phyloP scores from a whole-genome alignment of 2,113 vertebrate genomes.

The Cheilinus undulatus region DNA sequence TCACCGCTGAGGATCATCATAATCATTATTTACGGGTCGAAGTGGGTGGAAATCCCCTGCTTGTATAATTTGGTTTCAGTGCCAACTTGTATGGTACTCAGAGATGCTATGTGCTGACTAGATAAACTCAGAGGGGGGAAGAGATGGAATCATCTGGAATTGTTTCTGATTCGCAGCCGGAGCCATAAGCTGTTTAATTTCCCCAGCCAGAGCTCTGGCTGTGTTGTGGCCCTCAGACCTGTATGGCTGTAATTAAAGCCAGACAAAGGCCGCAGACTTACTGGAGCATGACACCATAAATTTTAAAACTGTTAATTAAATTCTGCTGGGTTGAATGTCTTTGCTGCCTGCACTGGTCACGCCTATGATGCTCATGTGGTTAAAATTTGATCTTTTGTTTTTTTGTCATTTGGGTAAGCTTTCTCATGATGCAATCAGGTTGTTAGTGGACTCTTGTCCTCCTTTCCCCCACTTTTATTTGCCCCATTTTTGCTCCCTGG shows the following conservation, averaged over 20 bases:
- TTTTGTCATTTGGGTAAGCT: slow-evolving; percentile 30
- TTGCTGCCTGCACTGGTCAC: slow-evolving; percentile 53
- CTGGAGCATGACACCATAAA: slow-evolving; percentile 67
- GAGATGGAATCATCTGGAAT: slow-evolving; percentile 61
- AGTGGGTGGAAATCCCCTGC: slow-evolving; percentile 56
- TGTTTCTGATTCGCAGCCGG: slow-evolving; percentile 54
- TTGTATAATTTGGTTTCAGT: slow-evolving; percentile 41
- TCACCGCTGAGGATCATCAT: slow-evolving; percentile 23
- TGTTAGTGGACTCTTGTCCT: slow-evolving; percentile 40
- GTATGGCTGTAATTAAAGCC: slow-evolving; percentile 68
- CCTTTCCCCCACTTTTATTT: neutral
- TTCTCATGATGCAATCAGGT: slow-evolving; percentile 65
- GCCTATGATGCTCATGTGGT: slow-evolving; percentile 68
- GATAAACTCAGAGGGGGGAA: slow-evolving; percentile 55
- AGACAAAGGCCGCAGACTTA: slow-evolving; percentile 76
- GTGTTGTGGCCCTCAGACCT: slow-evolving; percentile 64
- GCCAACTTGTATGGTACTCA: slow-evolving; percentile 46
- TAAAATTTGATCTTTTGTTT: slow-evolving; percentile 54
- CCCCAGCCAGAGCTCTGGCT: slow-evolving; percentile 57
- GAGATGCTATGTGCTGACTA: slow-evolving; percentile 56
- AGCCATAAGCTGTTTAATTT: slow-evolving; percentile 60
- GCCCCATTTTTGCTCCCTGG: slow-evolving; percentile 33
- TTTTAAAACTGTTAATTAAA: slow-evolving; percentile 76
- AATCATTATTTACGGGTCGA: slow-evolving; percentile 60
- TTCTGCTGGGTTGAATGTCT: slow-evolving; percentile 64